Evolutionary conservation across 1,140 invertebrate genomes (phyloP), one percentile per base, ranked within the genome.

Genomic region (Meloidogyne exigua): DNA sequence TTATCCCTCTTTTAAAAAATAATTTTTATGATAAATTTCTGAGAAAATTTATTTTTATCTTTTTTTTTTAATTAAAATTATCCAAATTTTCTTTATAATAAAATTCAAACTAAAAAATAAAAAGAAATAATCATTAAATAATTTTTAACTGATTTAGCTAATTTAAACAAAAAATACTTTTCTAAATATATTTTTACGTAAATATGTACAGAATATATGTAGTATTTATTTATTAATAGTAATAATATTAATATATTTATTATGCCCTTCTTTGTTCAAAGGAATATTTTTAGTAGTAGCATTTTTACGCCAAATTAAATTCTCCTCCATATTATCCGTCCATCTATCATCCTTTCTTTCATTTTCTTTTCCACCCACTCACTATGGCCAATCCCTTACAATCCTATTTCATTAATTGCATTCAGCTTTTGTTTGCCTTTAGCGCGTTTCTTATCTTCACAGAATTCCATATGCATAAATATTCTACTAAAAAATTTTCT

Each of bases 391-490:
- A 18, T 57, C 49, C 49, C 49, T 57, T n/a, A 57, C 49, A 57
- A 57, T 57, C 18, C 10, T 57, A 57, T 57, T n/a, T n/a, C 49
- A 57, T 57, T 57, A 57, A 57, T 57, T 57, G 49, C 49, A 57
- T 57, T 57, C 49, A n/a, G 49, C 49, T 57, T 57, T 57, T 57
- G 49, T 57, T 57, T 57, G 49, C 49, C 49, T 57, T 57, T 57
- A 57, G n/a, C 49, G 49, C 49, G 21, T 57, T 57, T 57, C 49
- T 57, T 57, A 57, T 57, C 49, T n/a, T n/a, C 49, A n/a, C 18
- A n/a, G 4, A 15, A 44, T 44, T 57, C 18, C 18, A 57, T n/a
- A 57, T 57, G 15, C 49, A 57, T 57, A 57, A 57, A 49, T 12
- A 44, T 44, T n/a, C n/a, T 44, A 49, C 18, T 18, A 21, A 57